These are phyloP conservation scores for Psittacula cyanocephala DNA, from an alignment of 2,113 vertebrate species.

Conservation along the genomic window DNA sequence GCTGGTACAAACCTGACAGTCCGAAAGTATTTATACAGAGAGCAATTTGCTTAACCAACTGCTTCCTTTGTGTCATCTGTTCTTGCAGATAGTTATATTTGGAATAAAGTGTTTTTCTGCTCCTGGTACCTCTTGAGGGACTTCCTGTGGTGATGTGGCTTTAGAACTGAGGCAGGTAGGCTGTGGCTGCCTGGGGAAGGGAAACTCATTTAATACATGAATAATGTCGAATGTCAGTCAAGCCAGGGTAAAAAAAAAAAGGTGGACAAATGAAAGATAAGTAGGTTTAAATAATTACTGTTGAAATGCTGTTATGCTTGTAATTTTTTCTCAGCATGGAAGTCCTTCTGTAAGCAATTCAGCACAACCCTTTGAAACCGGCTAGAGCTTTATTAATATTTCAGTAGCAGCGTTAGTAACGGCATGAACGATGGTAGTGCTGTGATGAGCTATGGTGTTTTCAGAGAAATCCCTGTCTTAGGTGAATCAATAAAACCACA, in stretches of 20 bases:
- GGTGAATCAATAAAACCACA: background rate
- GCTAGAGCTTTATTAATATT: conserved; percentile 52
- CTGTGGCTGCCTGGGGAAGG: background rate
- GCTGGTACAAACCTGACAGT: conserved; percentile 9
- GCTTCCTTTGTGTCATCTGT: conserved; percentile 41
- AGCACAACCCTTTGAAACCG: conserved; percentile 1
- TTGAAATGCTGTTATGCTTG: conserved; percentile 31
- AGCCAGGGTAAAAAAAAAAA: background rate
- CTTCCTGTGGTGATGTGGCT: conserved; percentile 42
- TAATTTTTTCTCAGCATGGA: conserved; percentile 63
- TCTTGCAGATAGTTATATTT: conserved; percentile 37
- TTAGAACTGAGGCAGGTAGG: conserved; percentile 26
- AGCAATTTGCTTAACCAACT: conserved; percentile 56
- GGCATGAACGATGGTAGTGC: background rate
- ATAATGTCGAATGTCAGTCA: background rate
- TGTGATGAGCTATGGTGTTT: conserved; percentile 5
- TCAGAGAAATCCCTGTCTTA: background rate
- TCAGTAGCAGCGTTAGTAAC: background rate
- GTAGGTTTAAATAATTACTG: conserved; percentile 48
- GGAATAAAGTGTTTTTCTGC: conserved; percentile 48
- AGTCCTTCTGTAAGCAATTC: conserved; percentile 38
- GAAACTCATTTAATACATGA: conserved; percentile 15
- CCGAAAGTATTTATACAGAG: conserved; percentile 28
- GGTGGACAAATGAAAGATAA: conserved; percentile 38
- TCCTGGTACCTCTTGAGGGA: background rate